Base-by-base conservation (phyloP, 2,888 invertebrate genomes). In the Platycheirus rosarum region DNA sequence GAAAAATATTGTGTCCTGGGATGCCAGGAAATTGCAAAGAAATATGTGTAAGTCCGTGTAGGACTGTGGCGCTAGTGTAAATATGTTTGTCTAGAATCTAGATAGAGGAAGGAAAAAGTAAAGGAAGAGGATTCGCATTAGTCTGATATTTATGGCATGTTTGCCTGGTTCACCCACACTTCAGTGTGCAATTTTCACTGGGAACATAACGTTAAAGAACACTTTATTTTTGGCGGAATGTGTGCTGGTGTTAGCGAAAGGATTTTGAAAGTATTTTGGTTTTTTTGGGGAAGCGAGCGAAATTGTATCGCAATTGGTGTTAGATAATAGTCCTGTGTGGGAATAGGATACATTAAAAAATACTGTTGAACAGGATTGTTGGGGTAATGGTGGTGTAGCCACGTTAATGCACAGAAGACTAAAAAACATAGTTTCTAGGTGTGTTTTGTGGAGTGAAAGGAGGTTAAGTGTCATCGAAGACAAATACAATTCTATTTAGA, bases 101-200 rank as follows among this genome's bases (percentile, higher is more conserved):
- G 37, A 8, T 42, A 7, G 62, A 4, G 48, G 26, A 29, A 13
- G 48, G 35, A 60, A 32, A 18, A 37, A 26, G 14, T 49, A 40
- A 23, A 68, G 63, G 57, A 69, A 63, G 60, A 73, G 82, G 62
- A 73, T 82, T 77, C 82, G 63, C 82, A 77, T 77, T 80, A 77
- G 66, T 77, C 68, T 68, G 68, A 20, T 82, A 68, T 77, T 82
- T 82, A 82, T 82, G 66, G 73, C 32, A 71, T 77, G 77, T 62
- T 65, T 82, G 73, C 49, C 44, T 29, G 53, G 48, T 26, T 40
- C 5, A n/a, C 51, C 26, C 46, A 18, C 63, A 55, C 46, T 60
- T 60, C 76, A 66, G 66, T 76, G 75, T 82, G 71, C 80, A 82
- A 82, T 82, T 82, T 82, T 57, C 77, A 69, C 40, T 44, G 18